Evolutionary conservation across 2,113 vertebrate genomes (phyloP).

Genomic region (Strix uralensis): DNA sequence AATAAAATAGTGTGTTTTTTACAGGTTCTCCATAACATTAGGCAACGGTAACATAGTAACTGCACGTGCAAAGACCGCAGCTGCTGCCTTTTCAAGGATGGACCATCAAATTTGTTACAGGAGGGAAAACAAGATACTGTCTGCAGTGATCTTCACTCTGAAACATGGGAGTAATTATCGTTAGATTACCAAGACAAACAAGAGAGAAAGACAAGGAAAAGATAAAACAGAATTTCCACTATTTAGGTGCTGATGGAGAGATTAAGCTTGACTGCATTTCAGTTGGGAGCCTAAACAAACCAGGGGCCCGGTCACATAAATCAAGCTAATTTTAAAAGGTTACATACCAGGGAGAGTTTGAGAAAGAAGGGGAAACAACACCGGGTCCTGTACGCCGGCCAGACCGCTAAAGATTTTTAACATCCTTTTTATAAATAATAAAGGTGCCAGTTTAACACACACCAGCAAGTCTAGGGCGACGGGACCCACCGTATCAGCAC

Average conservation of each 20-base stretch:
- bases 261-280: constrained; percentile 19
- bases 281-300: constrained; percentile 7
- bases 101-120: background rate
- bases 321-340: constrained; percentile 20
- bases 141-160: background rate
- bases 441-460: background rate
- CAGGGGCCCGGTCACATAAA: constrained; percentile 28
- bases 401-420: background rate
- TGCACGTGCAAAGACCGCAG: background rate
- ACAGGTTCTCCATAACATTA: background rate
- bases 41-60: background rate
- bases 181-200: constrained; percentile 27
- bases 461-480: background rate
- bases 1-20: background rate
- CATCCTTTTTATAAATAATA: background rate
- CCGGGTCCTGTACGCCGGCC: background rate
- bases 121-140: background rate
- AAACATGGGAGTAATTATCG: background rate
- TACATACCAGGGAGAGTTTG: constrained; percentile 23
- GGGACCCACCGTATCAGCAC: constrained; percentile 5
- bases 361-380: constrained; percentile 33
- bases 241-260: background rate
- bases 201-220: constrained; percentile 17
- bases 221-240: constrained; percentile 34
- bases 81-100: background rate